These are phyloP conservation scores for Heterotis niloticus DNA, from an alignment of 2,113 vertebrate genomes.

Conservation along the genomic window DNA sequence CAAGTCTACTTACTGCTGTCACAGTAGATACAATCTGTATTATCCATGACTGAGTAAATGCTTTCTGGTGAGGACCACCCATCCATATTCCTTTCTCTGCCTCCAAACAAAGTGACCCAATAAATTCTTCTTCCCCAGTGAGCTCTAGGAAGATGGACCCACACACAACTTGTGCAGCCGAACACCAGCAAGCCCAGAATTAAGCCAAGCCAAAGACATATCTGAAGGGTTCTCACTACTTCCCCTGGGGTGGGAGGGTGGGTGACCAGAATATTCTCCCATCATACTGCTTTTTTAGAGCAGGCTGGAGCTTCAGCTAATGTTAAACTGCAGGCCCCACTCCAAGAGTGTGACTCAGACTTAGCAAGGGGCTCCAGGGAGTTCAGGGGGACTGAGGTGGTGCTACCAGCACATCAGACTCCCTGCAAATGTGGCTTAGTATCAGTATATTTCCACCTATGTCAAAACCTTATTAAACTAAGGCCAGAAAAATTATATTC, in stretches of 20 bases:
- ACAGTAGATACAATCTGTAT: slow-evolving; percentile 46
- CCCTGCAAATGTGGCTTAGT: neutral
- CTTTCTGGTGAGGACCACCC: slow-evolving; percentile 26
- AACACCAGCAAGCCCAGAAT: neutral
- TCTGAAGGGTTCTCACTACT: neutral
- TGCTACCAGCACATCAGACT: neutral
- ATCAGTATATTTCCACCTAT: neutral
- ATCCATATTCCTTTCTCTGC: slow-evolving; percentile 34
- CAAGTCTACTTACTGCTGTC: slow-evolving; percentile 31
- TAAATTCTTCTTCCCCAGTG: neutral
- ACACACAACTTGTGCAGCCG: neutral
- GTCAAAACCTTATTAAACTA: neutral
- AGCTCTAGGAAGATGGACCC: neutral
- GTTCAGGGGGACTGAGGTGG: neutral
- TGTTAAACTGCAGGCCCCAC: slow-evolving; percentile 27
- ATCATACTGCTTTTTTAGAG: slow-evolving; percentile 32
- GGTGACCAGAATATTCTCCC: slow-evolving; percentile 33
- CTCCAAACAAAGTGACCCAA: neutral
- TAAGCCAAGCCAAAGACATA: neutral
- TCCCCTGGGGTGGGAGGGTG: neutral
- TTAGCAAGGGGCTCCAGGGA: neutral
- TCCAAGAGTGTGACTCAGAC: slow-evolving; percentile 21
- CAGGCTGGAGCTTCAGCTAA: slow-evolving; percentile 27
- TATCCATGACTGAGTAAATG: slow-evolving; percentile 41
- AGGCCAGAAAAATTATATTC: neutral